Conservation (phyloP, 2,113 vertebrate genomes). For the Saguinus midas region DNA sequence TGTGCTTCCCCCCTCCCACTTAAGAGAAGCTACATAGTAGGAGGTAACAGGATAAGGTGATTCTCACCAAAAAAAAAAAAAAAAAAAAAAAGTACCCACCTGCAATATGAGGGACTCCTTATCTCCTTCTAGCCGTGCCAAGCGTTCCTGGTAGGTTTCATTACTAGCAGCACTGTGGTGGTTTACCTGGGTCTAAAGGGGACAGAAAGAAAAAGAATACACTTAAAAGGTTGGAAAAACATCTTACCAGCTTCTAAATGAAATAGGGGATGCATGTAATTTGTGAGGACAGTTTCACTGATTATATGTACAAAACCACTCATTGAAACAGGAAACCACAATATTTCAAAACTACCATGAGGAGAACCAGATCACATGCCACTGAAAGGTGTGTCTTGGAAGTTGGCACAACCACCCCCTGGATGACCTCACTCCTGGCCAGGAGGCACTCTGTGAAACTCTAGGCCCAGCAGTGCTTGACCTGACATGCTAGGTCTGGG, state of each 20-base stretch:
- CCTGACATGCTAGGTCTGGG: conserved; percentile 32
- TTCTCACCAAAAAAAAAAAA: not conserved
- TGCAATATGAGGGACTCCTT: conserved; percentile 97
- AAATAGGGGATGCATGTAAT: not conserved
- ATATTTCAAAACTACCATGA: conserved; percentile 61
- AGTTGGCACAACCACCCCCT: conserved; percentile 27
- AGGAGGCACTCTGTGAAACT: not conserved
- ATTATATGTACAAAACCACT: conserved; percentile 48
- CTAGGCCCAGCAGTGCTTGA: not conserved
- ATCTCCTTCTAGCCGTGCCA: conserved; percentile 96
- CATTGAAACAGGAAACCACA: conserved; percentile 59
- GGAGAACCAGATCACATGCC: conserved; percentile 61
- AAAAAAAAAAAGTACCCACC: conserved; percentile 83
- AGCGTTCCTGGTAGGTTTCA: conserved; percentile 94
- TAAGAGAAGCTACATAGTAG: not conserved
- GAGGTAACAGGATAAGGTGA: not conserved
- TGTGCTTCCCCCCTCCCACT: not conserved
- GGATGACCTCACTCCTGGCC: conserved; percentile 68
- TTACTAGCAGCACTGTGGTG: conserved; percentile 85
- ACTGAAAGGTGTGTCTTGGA: conserved; percentile 48
- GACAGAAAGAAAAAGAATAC: not conserved
- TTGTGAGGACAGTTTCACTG: conserved; percentile 37
- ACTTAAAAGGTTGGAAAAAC: conserved; percentile 46
- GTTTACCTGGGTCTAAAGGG: conserved; percentile 87
- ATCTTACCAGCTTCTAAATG: conserved; percentile 40